phyloP scores from a whole-genome alignment of 2,888 invertebrate species.

The Synergus gifuensis region DNA sequence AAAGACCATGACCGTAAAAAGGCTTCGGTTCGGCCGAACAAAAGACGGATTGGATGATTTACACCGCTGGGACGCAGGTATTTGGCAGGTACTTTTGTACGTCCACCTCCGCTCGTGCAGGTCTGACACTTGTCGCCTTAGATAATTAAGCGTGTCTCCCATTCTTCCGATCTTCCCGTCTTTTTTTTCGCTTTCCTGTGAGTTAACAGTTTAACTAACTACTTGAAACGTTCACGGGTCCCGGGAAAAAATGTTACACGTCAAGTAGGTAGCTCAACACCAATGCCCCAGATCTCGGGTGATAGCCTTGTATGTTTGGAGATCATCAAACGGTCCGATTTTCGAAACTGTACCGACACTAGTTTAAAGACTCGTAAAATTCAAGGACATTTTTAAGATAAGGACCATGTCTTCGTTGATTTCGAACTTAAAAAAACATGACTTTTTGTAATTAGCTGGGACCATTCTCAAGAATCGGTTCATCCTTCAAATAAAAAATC shows the following conservation, averaged over 20 bases:
- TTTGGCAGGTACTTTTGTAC: conserved; percentile 54
- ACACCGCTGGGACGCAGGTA: conserved; percentile 56
- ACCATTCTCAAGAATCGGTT: not conserved
- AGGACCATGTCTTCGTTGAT: conserved; percentile 11
- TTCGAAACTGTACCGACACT: conserved; percentile 30
- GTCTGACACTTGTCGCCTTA: conserved; percentile 64
- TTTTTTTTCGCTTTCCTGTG: conserved; percentile 42
- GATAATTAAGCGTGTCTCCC: conserved; percentile 69
- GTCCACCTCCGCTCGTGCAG: conserved; percentile 46
- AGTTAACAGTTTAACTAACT: conserved; percentile 47
- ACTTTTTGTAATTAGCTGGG: conserved; percentile 23
- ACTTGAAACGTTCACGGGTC: conserved; percentile 43
- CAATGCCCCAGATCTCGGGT: conserved; percentile 55
- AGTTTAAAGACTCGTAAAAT: conserved; percentile 16
- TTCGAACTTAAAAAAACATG: not conserved
- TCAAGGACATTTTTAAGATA: conserved; percentile 2
- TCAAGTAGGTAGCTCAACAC: conserved; percentile 59
- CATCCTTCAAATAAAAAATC: conserved; percentile 31
- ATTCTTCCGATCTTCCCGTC: conserved; percentile 55
- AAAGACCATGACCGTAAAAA: conserved; percentile 37
- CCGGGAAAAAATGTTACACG: conserved; percentile 50
- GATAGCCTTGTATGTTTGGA: conserved; percentile 61
- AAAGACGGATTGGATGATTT: conserved; percentile 62
- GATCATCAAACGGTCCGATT: conserved; percentile 66
- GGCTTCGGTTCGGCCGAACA: conserved; percentile 29